These are phyloP conservation scores for Cyprinodon brontotheroides DNA, from an alignment of 2,113 vertebrate species.

Conservation along the genomic window DNA sequence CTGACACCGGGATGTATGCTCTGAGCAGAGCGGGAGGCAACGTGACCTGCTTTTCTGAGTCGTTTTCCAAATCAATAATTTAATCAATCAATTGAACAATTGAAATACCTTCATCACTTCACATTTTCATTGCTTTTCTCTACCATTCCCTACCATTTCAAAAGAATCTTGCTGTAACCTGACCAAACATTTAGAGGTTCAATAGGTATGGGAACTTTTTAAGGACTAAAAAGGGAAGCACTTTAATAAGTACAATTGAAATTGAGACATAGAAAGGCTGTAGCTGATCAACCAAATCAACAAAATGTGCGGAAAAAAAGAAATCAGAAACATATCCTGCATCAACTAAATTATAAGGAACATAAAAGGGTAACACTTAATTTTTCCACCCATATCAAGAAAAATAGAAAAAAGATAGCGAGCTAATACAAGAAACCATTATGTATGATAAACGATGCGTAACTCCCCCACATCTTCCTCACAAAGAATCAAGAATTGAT, in stretches of 20 bases:
- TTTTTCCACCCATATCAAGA: slow-evolving; percentile 51
- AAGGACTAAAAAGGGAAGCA: not conserved
- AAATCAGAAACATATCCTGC: slow-evolving; percentile 29
- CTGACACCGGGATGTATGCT: too few relatives aligned
- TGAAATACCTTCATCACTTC: too few relatives aligned
- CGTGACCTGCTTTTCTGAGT: too few relatives aligned
- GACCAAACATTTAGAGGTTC: too few relatives aligned
- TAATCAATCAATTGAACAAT: too few relatives aligned
- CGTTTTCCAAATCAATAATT: too few relatives aligned
- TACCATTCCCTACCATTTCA: too few relatives aligned
- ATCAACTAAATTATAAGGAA: slow-evolving; percentile 51
- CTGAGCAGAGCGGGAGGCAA: too few relatives aligned
- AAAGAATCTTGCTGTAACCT: too few relatives aligned
- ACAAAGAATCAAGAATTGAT: slow-evolving; percentile 44
- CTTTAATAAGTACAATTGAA: slow-evolving; percentile 11
- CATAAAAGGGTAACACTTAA: slow-evolving; percentile 33
- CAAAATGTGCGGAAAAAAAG: slow-evolving; percentile 34
- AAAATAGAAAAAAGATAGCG: slow-evolving; percentile 6
- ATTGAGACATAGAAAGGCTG: not conserved
- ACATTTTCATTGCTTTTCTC: too few relatives aligned
- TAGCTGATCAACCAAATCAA: slow-evolving; percentile 25
- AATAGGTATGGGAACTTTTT: not conserved
- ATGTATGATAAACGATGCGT: slow-evolving; percentile 42
- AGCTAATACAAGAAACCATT: slow-evolving; percentile 22
- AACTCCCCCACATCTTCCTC: slow-evolving; percentile 21